Base-by-base conservation (phyloP, 2,888 invertebrate species). In the Ferdinandea cuprea region DNA sequence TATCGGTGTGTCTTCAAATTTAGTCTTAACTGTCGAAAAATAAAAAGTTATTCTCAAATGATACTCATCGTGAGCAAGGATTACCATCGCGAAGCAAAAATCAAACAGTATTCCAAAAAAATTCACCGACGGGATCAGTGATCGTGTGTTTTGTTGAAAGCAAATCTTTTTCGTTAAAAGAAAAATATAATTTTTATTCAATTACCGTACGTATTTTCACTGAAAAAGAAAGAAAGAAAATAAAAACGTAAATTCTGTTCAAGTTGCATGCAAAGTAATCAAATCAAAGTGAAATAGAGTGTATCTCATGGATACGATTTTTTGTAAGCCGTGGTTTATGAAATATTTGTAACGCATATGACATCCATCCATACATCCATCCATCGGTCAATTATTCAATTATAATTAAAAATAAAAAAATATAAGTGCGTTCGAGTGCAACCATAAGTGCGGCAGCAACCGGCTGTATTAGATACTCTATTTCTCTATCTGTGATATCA, bases 301-400 rank as follows among this genome's bases (percentile, higher is more conserved):
- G 59, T 48, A 21, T 59, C 69, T 35, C n/a, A 9, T 42, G 17
- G 25, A 71, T 65, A 56, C 30, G 30, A 32, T 42, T 44, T 25
- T 25, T 42, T 72, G 73, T 37, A 42, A 59, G 54, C 44, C 37
- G 32, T 58, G 63, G 40, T 59, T 28, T 35, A 15, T 19, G 15
- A 69, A 42, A 37, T 21, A 32, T 42, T 42, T 66, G 42, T 17
- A 5, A 58, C 25, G 25, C 3, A 25, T 25, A 44, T 46, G 46
- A 52, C 46, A 71, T 59, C n/a, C n/a, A n/a, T n/a, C n/a, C n/a
- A n/a, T n/a, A n/a, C n/a, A n/a, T n/a, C n/a, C n/a, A 58, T 46
- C 42, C 78, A 73, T 83, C 78, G 63, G 73, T 78, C 83, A 83
- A 83, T 83, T 78, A 83, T 72, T 83, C 72, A 83, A 78, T 83